A percentile compares a stretch with the other conserved stretches of the same genome.
Evolutionary conservation across 2,797 vertebrate species (phyloP).

Genomic region (Podargus strigoides): DNA sequence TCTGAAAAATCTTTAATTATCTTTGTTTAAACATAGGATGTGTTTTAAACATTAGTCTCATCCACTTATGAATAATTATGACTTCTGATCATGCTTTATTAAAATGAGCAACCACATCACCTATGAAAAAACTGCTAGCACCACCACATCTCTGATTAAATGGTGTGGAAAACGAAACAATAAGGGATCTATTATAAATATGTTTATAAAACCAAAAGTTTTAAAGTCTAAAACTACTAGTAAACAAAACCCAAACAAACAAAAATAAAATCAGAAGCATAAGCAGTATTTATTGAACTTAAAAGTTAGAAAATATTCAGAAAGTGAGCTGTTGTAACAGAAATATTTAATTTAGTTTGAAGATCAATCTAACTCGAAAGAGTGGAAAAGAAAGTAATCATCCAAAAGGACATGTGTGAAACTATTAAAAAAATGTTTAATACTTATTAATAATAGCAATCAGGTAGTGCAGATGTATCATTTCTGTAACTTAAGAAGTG

Average conservation of each 20-base stretch:
- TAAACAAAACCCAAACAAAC: not conserved
- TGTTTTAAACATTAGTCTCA: not conserved
- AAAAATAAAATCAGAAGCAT: not conserved
- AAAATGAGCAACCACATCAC: not conserved
- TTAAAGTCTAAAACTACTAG: not conserved
- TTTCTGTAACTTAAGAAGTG: not conserved
- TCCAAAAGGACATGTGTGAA: not conserved
- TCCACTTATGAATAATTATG: not conserved
- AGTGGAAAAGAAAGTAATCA: not conserved
- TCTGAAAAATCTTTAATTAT: not conserved
- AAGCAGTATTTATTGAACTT: not conserved
- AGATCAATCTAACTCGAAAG: not conserved
- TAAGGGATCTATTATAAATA: not conserved
- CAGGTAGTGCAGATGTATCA: too few relatives aligned
- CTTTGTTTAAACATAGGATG: not conserved
- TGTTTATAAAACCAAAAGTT: not conserved
- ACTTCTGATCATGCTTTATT: not conserved
- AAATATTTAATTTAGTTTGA: not conserved
- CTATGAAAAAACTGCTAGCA: not conserved
- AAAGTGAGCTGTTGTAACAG: not conserved
- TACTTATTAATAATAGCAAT: not conserved
- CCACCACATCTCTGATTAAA: not conserved
- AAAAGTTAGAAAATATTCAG: not conserved
- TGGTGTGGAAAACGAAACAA: fast-evolving
- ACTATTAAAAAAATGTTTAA: fast-evolving